Evolutionary conservation across 53 echinoderm and acorn worm genomes (phyloP), one percentile per base, ranked within the genome.

Genomic region (Antedon mediterranea): DNA sequence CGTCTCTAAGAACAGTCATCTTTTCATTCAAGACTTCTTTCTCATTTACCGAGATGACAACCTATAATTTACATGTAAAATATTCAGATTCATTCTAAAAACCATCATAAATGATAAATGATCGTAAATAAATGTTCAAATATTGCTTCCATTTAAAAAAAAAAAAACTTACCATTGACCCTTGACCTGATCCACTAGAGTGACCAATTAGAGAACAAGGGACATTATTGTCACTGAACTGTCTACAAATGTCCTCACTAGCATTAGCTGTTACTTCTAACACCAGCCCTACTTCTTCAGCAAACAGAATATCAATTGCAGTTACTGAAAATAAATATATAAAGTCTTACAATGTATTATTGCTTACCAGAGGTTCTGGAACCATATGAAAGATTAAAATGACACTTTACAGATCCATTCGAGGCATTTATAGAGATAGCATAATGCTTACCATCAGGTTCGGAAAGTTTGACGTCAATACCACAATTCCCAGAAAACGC

Each of bases 401-500:
- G 11, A n/a, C n/a, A n/a, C n/a, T n/a, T n/a, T n/a, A n/a, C n/a
- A n/a, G n/a, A 37, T 37, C 37, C 37, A 37, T 11, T 37, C 4
- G 37, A 4, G 4, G 37, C 11, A 6, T 6, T 6, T 37, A 11
- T n/a, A n/a, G n/a, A n/a, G n/a, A n/a, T n/a, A 37, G 11, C 37
- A 4, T 76, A 1, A 33, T 34, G 37, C 86, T 33, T 75, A 94
- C 94, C 91, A 72, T 80, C 79, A 29, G 34, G 44, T 9, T 81
- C 43, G 29, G 79, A 20, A n/a, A 95, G 71, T 29, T 84, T 85
- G 30, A 95, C 92, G 28, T 92, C 89, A 29, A 95, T 87, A 34
- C 97, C 97, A 80, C 74, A 87, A 86, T 95, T 95, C 42, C 97
- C 97, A 34, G 97, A 97, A 84, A 95, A 95, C 73, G 97, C 89